Conservation (phyloP, 37 sponge, comb jelly and placozoan genomes). For the Tethya wilhelma region DNA sequence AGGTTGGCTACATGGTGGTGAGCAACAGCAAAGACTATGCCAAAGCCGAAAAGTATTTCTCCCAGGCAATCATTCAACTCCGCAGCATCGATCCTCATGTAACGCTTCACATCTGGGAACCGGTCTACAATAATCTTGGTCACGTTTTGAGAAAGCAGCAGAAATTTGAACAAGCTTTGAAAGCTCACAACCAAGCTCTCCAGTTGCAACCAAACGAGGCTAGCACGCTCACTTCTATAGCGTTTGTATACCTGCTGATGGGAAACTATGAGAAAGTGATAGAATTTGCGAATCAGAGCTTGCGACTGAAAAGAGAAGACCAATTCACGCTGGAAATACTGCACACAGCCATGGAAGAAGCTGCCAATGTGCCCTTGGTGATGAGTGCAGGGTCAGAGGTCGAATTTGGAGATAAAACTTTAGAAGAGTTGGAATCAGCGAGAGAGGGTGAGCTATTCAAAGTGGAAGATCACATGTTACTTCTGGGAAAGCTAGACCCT, state of each 20-base stretch:
- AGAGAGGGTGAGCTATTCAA: too few species aligned
- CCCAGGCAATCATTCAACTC: conserved; percentile 37
- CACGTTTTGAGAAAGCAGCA: conserved; percentile 75
- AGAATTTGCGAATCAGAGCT: conserved; percentile 47
- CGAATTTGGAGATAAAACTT: too few species aligned
- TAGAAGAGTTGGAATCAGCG: too few species aligned
- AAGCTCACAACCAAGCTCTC: conserved; percentile 54
- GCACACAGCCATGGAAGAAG: conserved; percentile 47
- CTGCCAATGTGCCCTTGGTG: too few species aligned
- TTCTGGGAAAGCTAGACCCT: too few species aligned
- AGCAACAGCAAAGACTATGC: conserved; percentile 24
- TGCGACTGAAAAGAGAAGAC: conserved; percentile 65
- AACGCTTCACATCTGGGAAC: conserved; percentile 71
- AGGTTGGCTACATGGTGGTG: conserved; percentile 67
- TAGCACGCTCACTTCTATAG: conserved; percentile 73
- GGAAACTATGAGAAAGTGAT: conserved; percentile 52
- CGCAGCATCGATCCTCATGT: conserved; percentile 45
- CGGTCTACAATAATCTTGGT: conserved; percentile 83
- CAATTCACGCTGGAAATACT: conserved; percentile 63
- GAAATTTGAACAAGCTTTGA: conserved; percentile 58
- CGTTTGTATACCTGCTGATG: conserved; percentile 62
- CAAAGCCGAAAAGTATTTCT: conserved; percentile 62
- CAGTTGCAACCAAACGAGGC: conserved; percentile 50
- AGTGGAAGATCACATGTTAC: too few species aligned
- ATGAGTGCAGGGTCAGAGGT: too few species aligned